Percentiles rank a stretch among this genome's conserved stretches.
These are phyloP conservation scores for Carettochelys insculpta DNA, from an alignment of 2,113 vertebrate genomes.

Conservation along the genomic window DNA sequence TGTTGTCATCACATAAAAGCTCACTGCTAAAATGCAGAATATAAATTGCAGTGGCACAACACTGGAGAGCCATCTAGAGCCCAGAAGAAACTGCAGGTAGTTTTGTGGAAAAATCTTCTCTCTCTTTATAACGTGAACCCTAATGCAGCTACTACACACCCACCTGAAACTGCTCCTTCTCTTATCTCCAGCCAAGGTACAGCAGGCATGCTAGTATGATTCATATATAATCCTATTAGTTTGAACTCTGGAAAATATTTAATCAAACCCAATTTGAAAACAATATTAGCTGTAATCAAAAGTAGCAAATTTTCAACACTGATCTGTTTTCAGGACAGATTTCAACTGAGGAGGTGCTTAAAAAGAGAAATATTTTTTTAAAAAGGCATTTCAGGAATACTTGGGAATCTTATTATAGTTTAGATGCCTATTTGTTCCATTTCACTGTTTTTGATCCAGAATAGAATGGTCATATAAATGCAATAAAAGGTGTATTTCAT, in stretches of 20 bases:
- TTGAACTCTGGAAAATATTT: constrained; percentile 29
- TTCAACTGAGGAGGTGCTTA: constrained; percentile 1
- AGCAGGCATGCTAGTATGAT: neutral
- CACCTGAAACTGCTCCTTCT: neutral
- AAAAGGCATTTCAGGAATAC: neutral
- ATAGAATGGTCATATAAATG: constrained; percentile 25
- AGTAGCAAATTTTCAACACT: constrained; percentile 1
- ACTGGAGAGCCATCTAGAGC: neutral
- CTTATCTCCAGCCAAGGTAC: neutral
- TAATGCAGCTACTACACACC: neutral
- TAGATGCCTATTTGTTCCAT: constrained; percentile 15
- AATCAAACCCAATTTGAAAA: constrained; percentile 30
- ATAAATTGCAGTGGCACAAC: neutral
- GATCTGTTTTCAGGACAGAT: constrained; percentile 24
- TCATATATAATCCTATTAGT: neutral
- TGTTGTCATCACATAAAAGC: neutral
- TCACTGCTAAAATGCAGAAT: neutral
- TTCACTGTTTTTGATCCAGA: constrained; percentile 2
- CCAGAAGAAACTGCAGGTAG: neutral
- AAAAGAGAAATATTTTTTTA: constrained; percentile 9
- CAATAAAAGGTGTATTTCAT: constrained; percentile 35
- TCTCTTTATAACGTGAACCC: neutral
- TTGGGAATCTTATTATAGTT: constrained; percentile 43
- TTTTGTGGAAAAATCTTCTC: rapidly evolving
- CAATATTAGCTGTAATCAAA: neutral